Evolutionary conservation across 2,797 vertebrate species (phyloP).

Genomic region (Zalophus californianus): DNA sequence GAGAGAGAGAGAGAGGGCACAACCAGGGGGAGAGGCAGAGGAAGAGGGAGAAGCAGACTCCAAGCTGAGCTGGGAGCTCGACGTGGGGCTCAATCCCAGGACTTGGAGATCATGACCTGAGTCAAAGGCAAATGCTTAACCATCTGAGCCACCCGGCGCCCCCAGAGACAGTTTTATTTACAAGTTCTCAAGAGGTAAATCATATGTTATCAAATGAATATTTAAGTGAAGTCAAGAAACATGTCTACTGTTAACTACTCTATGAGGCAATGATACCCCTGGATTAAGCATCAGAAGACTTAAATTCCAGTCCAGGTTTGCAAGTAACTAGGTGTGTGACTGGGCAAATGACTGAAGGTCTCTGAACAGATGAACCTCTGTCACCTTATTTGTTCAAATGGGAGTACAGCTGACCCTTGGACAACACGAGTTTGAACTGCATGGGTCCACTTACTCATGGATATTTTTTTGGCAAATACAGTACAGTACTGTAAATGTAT

Average conservation of each 20-base stretch:
- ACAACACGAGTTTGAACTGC: neutral
- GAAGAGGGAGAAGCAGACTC: too few relatives aligned
- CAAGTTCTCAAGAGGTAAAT: constrained; percentile 36
- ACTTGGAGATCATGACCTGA: too few relatives aligned
- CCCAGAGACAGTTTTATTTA: constrained; percentile 45
- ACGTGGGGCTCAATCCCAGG: too few relatives aligned
- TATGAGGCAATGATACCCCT: neutral
- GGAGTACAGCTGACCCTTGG: neutral
- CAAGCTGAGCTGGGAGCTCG: too few relatives aligned
- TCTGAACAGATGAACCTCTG: neutral
- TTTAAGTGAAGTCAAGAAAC: constrained; percentile 55
- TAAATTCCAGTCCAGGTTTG: constrained; percentile 40
- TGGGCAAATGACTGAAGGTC: neutral
- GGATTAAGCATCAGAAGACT: constrained; percentile 51
- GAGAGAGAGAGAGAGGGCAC: too few relatives aligned
- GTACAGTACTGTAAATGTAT: neutral
- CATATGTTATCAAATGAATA: constrained; percentile 65
- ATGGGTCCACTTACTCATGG: neutral
- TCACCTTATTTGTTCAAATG: constrained; percentile 40
- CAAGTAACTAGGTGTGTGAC: constrained; percentile 24
- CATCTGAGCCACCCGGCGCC: too few relatives aligned
- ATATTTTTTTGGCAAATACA: neutral
- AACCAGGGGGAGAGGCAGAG: too few relatives aligned
- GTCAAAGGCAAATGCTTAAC: too few relatives aligned
- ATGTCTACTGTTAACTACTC: constrained; percentile 33